phyloP scores from a whole-genome alignment of 2,113 vertebrate genomes.

The Alectura lathami region DNA sequence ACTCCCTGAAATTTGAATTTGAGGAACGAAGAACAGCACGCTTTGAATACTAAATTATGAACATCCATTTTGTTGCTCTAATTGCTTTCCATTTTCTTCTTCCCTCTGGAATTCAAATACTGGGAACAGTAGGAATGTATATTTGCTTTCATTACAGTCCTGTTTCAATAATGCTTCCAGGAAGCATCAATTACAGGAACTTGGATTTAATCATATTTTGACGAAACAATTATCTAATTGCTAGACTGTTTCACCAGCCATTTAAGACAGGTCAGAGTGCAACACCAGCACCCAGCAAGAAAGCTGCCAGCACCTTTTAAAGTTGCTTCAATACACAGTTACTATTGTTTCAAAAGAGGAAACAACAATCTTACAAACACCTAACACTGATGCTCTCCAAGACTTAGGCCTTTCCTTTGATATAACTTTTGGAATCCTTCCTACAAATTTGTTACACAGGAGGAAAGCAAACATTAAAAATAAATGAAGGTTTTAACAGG shows the following conservation, averaged over 20 bases:
- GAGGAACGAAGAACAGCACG: not conserved
- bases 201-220: conserved; percentile 28
- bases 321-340: not conserved
- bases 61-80: not conserved
- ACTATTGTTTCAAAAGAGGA: not conserved
- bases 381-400: not conserved
- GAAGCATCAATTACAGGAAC: conserved; percentile 28
- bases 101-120: conserved; percentile 5
- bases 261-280: not conserved
- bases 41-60: conserved; percentile 23
- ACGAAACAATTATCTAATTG: conserved; percentile 34
- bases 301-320: not conserved
- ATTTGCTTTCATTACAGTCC: conserved; percentile 18
- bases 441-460: not conserved
- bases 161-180: conserved; percentile 7
- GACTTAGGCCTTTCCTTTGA: not conserved
- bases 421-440: not conserved
- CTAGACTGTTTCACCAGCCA: not conserved
- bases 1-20: not conserved
- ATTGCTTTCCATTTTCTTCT: conserved; percentile 32
- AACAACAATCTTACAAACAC: not conserved
- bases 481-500: not conserved
- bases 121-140: not conserved
- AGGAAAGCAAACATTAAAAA: not conserved
- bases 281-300: not conserved